Evolutionary conservation across 2,797 vertebrate genomes (phyloP).

Genomic region (Botia almorhae): DNA sequence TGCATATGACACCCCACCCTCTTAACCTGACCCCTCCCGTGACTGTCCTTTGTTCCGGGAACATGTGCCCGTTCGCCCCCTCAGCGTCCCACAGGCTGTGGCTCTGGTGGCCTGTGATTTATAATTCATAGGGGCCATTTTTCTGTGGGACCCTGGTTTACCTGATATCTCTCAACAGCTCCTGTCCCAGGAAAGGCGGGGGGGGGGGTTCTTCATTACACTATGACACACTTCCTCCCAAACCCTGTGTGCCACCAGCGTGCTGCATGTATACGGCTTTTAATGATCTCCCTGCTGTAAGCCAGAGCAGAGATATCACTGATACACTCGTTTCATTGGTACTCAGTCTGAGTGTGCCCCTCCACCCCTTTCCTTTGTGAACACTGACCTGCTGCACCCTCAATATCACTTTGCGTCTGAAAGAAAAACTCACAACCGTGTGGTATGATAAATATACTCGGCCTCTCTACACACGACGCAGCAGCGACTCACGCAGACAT

Average conservation of each 20-base stretch:
- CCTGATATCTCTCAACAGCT: constrained; percentile 82
- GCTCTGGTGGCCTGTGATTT: constrained; percentile 87
- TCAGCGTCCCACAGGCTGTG: constrained; percentile 82
- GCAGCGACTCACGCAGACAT: constrained; percentile 38
- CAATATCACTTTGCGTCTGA: constrained; percentile 23
- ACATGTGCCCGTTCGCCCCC: constrained; percentile 77
- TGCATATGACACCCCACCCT: constrained; percentile 57
- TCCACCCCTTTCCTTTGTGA: constrained; percentile 48
- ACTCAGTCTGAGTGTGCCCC: constrained; percentile 10
- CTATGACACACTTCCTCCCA: constrained; percentile 74
- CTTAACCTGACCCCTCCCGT: constrained; percentile 64
- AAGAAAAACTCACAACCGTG: constrained; percentile 27
- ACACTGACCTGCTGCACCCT: not conserved
- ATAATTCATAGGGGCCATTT: constrained; percentile 89
- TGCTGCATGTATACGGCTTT: constrained; percentile 71
- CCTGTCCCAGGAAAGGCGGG: constrained; percentile 75
- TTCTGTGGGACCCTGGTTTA: constrained; percentile 85
- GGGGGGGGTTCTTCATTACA: constrained; percentile 72
- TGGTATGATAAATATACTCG: constrained; percentile 28
- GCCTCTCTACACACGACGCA: constrained; percentile 27
- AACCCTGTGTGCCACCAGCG: constrained; percentile 68
- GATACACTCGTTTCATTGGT: not conserved
- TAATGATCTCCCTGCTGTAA: constrained; percentile 67
- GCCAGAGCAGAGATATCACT: constrained; percentile 59
- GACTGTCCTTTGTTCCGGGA: constrained; percentile 83